Conservation (phyloP, 2,113 vertebrate species). For the Poecilia latipinna region DNA sequence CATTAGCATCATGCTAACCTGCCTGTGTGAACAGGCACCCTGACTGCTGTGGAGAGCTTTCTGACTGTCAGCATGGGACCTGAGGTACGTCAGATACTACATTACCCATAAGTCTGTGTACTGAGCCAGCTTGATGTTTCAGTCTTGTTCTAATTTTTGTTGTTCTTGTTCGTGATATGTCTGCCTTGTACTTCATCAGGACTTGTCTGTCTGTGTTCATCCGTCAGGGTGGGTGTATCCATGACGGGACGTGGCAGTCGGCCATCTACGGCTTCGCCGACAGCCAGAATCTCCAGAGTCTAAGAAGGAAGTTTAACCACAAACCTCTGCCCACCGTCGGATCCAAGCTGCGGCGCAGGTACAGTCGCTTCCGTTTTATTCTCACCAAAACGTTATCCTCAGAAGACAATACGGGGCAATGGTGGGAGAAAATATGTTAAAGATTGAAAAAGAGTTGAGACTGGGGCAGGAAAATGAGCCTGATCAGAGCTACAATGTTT, state of each 20-base stretch:
- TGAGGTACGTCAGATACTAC: slow-evolving; percentile 80
- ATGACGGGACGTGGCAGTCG: slow-evolving; percentile 94
- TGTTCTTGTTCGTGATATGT: not conserved
- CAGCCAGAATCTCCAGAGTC: slow-evolving; percentile 76
- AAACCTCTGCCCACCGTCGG: slow-evolving; percentile 86
- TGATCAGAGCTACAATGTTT: not conserved
- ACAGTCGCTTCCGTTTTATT: not conserved
- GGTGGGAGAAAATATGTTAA: too few relatives aligned
- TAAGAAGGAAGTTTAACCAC: slow-evolving; percentile 84
- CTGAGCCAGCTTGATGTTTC: not conserved
- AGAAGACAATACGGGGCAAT: not conserved
- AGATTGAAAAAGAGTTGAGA: too few relatives aligned
- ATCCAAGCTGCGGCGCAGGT: slow-evolving; percentile 89
- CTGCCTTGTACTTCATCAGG: not conserved
- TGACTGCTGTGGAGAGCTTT: slow-evolving; percentile 94
- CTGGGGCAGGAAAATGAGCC: too few relatives aligned
- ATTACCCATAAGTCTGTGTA: slow-evolving; percentile 7
- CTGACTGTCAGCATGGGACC: slow-evolving; percentile 84
- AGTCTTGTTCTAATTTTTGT: not conserved
- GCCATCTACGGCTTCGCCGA: slow-evolving; percentile 86
- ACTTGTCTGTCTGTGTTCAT: not conserved
- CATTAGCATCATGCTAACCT: not conserved
- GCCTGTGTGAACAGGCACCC: slow-evolving; percentile 80
- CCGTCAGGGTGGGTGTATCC: slow-evolving; percentile 83
- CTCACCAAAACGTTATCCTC: not conserved